These are phyloP conservation scores for Labrus mixtus DNA, from an alignment of 2,113 vertebrate genomes.

Conservation along the genomic window DNA sequence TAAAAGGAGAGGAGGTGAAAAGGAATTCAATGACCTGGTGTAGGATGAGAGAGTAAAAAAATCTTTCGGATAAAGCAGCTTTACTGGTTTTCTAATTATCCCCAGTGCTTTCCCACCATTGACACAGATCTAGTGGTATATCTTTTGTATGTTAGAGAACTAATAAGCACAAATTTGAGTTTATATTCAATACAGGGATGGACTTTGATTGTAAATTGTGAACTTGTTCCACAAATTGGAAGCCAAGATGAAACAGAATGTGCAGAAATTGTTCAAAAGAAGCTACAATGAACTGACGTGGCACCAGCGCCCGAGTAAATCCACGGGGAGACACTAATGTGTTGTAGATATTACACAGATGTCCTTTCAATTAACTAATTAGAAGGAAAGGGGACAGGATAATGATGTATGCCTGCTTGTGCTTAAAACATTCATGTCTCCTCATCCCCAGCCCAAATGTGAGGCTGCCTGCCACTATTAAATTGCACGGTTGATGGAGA, in stretches of 20 bases:
- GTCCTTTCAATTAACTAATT: constrained; percentile 77
- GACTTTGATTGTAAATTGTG: neutral
- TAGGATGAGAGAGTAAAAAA: constrained; percentile 41
- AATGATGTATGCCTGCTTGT: constrained; percentile 62
- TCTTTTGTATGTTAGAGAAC: neutral
- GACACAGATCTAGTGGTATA: neutral
- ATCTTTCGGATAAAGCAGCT: constrained; percentile 27
- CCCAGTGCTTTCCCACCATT: neutral
- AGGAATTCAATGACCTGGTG: constrained; percentile 37
- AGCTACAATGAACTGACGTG: constrained; percentile 19
- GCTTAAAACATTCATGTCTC: constrained; percentile 53
- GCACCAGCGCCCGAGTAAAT: constrained; percentile 27
- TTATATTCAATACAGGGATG: neutral
- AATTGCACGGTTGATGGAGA: constrained; percentile 60
- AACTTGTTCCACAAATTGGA: constrained; percentile 34
- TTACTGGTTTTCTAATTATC: neutral
- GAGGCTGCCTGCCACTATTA: constrained; percentile 61
- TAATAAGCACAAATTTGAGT: neutral
- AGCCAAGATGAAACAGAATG: constrained; percentile 36
- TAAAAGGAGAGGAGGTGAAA: constrained; percentile 38
- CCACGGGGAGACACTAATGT: constrained; percentile 56
- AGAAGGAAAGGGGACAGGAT: constrained; percentile 52
- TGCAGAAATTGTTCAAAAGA: constrained; percentile 43
- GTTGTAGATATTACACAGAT: constrained; percentile 72
- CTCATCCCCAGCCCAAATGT: constrained; percentile 50